phyloP scores from a whole-genome alignment of 1,140 invertebrate species.

The Philopotamus ludificatus region DNA sequence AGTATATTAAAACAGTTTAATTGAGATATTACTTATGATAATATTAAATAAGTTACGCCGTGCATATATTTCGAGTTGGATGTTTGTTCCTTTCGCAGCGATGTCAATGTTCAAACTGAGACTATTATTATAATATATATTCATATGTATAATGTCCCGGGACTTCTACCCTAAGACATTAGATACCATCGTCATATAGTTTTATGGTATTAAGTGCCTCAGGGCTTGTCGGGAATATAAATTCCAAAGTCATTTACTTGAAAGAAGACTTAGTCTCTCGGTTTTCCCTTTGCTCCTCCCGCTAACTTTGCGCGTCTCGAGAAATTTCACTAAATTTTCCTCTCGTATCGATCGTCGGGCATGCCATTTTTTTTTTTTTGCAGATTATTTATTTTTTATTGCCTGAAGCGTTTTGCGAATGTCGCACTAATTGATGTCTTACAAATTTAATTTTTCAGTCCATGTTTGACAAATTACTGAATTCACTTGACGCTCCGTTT shows the following conservation, averaged over 20 bases:
- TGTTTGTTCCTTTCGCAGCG: not conserved
- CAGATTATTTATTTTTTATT: not conserved
- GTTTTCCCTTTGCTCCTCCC: not conserved
- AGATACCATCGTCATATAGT: not conserved
- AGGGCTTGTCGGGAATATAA: conserved; percentile 5
- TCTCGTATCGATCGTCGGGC: not conserved
- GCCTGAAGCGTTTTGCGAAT: not conserved
- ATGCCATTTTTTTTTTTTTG: not conserved
- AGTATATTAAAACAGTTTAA: too few relatives aligned
- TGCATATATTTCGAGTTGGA: not conserved
- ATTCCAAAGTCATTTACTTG: conserved; percentile 15
- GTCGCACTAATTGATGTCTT: not conserved
- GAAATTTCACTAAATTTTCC: not conserved
- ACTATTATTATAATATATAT: not conserved
- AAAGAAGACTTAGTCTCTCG: not conserved
- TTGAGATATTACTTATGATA: not conserved
- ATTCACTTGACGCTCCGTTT: not conserved
- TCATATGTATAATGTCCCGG: not conserved
- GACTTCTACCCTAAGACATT: not conserved
- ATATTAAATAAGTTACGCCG: not conserved
- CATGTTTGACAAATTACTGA: not conserved
- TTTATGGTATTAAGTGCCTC: conserved; percentile 11
- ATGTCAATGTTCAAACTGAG: not conserved
- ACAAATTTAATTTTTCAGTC: not conserved
- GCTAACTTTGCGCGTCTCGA: not conserved